Evolutionary conservation across 2,888 invertebrate species (phyloP).

Genomic region (Rotaria sp.): DNA sequence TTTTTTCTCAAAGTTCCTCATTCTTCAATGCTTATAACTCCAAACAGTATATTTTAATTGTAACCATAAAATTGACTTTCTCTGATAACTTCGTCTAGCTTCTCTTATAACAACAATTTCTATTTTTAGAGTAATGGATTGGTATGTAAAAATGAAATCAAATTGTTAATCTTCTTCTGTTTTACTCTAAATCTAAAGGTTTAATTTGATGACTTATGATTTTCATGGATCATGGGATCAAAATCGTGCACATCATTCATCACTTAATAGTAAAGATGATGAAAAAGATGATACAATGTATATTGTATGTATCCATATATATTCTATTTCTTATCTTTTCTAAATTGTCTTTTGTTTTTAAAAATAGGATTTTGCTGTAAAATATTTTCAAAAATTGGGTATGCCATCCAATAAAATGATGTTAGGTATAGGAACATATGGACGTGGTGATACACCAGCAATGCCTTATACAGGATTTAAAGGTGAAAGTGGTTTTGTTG

Average conservation of each 20-base stretch:
- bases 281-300: background rate
- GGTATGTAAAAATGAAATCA: background rate
- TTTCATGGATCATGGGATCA: constrained; percentile 40
- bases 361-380: constrained; percentile 37
- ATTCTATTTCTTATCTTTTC: background rate
- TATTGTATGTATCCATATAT: background rate
- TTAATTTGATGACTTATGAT: constrained; percentile 41
- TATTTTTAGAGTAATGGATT: background rate
- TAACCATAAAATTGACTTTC: too few relatives aligned
- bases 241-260: constrained; percentile 36
- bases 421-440: constrained; percentile 40
- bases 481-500: constrained; percentile 77
- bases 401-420: constrained; percentile 41
- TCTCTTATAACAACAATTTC: too few relatives aligned
- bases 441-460: constrained; percentile 41
- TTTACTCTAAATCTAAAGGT: background rate
- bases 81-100: too few relatives aligned
- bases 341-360: background rate
- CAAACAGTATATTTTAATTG: too few relatives aligned
- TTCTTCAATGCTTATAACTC: too few relatives aligned
- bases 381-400: constrained; percentile 40
- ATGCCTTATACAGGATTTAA: constrained; percentile 38
- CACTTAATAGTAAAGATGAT: constrained; percentile 37
- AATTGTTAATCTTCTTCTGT: background rate
- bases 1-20: too few relatives aligned